Conservation (phyloP, 2,113 vertebrate genomes). For the Crotalus viridis region DNA sequence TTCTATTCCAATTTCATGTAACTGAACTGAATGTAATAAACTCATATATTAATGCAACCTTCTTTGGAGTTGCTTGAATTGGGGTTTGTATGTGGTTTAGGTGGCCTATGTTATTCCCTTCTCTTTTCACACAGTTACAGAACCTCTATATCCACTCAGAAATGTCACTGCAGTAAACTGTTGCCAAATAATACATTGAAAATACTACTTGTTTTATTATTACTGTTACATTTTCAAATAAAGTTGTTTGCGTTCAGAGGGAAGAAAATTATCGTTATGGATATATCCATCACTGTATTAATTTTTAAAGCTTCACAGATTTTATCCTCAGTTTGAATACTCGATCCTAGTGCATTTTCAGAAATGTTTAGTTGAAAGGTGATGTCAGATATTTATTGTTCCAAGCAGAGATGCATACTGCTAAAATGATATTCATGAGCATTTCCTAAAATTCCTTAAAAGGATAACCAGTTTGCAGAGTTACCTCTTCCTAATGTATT, state of each 20-base stretch:
- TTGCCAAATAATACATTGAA: slow-evolving; percentile 12
- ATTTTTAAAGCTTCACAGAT: slow-evolving; percentile 68
- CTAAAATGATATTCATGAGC: not conserved
- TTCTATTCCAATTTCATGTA: not conserved
- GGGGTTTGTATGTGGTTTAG: not conserved
- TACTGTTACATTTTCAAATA: slow-evolving; percentile 3
- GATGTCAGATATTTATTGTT: not conserved
- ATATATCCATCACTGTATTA: slow-evolving; percentile 73
- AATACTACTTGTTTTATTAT: slow-evolving; percentile 1
- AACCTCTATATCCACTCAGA: not conserved
- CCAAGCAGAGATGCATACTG: not conserved
- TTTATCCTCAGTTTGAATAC: slow-evolving; percentile 72
- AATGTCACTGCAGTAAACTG: slow-evolving; percentile 1
- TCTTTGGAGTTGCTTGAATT: not conserved
- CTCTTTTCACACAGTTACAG: not conserved
- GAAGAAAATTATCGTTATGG: slow-evolving; percentile 65
- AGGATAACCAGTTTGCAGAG: not conserved
- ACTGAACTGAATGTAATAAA: not conserved
- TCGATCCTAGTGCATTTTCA: slow-evolving; percentile 63
- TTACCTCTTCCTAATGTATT: not conserved
- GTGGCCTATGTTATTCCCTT: not conserved
- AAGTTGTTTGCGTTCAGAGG: slow-evolving; percentile 1
- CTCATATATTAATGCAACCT: not conserved
- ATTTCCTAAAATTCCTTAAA: not conserved
- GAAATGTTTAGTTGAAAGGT: slow-evolving; percentile 17